These are phyloP conservation scores for Colostygia pectinataria DNA, from an alignment of 2,888 invertebrate species.

Conservation along the genomic window DNA sequence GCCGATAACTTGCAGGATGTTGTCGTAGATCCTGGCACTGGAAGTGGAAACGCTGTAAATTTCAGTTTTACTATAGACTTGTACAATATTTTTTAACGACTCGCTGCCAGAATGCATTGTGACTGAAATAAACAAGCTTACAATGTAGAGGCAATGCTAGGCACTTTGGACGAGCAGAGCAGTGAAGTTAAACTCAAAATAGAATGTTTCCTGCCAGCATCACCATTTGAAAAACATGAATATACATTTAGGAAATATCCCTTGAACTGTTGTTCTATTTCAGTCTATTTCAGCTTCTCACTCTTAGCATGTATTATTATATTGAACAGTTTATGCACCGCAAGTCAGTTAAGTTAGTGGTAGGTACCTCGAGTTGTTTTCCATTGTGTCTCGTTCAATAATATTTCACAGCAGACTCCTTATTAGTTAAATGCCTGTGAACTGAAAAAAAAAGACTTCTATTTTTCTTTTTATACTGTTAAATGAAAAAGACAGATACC, in stretches of 20 bases:
- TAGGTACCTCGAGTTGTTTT: slow-evolving; percentile 25
- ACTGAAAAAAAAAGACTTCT: slow-evolving; percentile 21
- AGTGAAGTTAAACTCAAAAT: neutral
- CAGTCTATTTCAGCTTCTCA: too few relatives aligned
- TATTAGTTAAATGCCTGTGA: slow-evolving; percentile 21
- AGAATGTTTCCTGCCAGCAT: too few relatives aligned
- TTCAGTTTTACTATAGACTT: neutral
- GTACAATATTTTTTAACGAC: neutral
- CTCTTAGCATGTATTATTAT: too few relatives aligned
- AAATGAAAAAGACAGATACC: slow-evolving; percentile 10
- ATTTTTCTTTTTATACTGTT: slow-evolving; percentile 26
- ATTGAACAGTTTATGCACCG: too few relatives aligned
- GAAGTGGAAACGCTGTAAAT: slow-evolving; percentile 25
- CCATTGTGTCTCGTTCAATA: slow-evolving; percentile 18
- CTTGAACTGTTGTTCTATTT: too few relatives aligned
- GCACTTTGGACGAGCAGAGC: neutral
- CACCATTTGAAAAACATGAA: too few relatives aligned
- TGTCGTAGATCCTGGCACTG: slow-evolving; percentile 74
- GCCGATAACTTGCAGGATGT: slow-evolving; percentile 89
- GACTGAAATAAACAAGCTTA: slow-evolving; percentile 11
- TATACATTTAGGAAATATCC: too few relatives aligned
- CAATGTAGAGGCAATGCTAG: slow-evolving; percentile 6
- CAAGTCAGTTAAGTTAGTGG: too few relatives aligned
- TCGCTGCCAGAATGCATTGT: neutral
- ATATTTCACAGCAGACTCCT: slow-evolving; percentile 4